A percentile compares a stretch with the other conserved stretches of the same genome.
Evolutionary conservation across 2,888 invertebrate genomes (phyloP).

Genomic region (Limnephilus lunatus): DNA sequence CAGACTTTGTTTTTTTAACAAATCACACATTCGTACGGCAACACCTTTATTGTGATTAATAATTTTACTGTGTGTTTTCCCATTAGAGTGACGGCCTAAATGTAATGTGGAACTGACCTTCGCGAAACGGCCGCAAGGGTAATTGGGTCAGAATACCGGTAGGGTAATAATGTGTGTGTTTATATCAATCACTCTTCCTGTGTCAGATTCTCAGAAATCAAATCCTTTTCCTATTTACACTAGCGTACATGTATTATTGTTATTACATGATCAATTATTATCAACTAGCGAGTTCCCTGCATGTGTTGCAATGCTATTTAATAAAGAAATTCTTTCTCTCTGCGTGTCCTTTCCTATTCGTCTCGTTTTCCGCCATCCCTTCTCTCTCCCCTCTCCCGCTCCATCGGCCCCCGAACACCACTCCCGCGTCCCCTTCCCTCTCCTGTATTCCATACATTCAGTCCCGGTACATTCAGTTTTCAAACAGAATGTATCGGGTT

Average conservation of each 20-base stretch:
- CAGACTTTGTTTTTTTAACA: background rate
- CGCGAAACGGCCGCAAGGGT: background rate
- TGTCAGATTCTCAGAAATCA: background rate
- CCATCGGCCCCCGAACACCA: no score
- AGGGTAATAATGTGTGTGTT: background rate
- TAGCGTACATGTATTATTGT: background rate
- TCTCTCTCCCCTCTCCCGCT: no score
- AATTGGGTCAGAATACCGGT: background rate
- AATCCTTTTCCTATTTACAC: background rate
- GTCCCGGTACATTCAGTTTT: no score
- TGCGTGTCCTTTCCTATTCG: no score
- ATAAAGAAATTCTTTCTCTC: no score
- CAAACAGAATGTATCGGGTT: no score
- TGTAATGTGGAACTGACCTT: conserved; percentile 8
- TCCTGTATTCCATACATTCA: no score
- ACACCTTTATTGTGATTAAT: background rate
- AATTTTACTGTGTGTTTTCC: background rate
- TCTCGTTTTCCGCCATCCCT: no score
- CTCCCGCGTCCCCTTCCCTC: no score
- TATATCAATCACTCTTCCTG: conserved; percentile 11
- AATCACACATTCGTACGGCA: background rate
- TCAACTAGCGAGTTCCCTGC: background rate
- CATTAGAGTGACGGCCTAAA: background rate
- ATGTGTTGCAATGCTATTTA: no score
- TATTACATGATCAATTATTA: background rate